Evolutionary conservation across 2,113 vertebrate genomes (phyloP).

Genomic region (Sterrhoptilus dennistouni): DNA sequence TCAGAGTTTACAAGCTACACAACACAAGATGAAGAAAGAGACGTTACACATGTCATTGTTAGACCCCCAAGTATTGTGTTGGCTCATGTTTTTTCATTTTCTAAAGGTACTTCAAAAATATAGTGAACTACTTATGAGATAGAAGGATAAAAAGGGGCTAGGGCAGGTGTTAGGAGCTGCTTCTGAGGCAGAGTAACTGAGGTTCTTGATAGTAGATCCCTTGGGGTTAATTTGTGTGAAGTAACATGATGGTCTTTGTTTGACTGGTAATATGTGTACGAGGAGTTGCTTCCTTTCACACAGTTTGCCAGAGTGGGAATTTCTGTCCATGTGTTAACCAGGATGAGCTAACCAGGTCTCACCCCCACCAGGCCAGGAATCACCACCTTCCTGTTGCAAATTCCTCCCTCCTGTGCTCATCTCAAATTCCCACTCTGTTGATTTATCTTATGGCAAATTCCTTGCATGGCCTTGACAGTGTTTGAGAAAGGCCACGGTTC

Average conservation of each 20-base stretch:
- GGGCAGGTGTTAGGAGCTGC: fast-evolving
- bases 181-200: background rate
- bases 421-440: background rate
- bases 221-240: background rate
- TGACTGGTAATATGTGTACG: too few species aligned
- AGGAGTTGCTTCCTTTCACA: background rate
- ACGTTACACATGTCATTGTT: background rate
- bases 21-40: background rate
- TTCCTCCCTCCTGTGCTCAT: background rate
- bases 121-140: background rate
- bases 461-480: background rate
- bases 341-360: background rate
- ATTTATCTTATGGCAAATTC: background rate
- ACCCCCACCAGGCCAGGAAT: background rate
- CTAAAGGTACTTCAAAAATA: background rate
- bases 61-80: background rate
- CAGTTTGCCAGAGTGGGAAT: background rate
- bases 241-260: background rate
- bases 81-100: background rate
- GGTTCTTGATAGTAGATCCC: background rate
- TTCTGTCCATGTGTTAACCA: background rate
- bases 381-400: background rate
- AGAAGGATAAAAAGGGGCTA: background rate
- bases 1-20: background rate
- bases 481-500: fast-evolving